Base-by-base conservation (phyloP, 2,797 vertebrate genomes). In the Galago senegalensis region DNA sequence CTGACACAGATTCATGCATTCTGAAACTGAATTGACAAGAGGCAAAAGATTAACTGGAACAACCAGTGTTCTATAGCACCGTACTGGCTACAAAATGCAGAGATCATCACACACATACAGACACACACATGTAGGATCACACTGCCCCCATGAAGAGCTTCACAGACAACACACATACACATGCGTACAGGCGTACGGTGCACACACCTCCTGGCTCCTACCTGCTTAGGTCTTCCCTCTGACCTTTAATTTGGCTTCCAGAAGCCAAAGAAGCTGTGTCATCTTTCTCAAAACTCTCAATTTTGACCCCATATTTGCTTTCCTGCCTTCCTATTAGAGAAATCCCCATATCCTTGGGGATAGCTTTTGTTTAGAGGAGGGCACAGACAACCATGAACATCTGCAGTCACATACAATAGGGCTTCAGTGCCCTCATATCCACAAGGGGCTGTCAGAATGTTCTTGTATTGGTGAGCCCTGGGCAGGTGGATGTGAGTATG, bases 261-360 rank as follows among this genome's bases (percentile, higher is more conserved):
- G 82, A 91, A 93, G 9, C 46, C 31, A 37, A 70, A 86, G 72
- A 84, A 87, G 37, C 70, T n/a, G 2, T 14, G 31, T 21, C 37
- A 72, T 34, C 53, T 72, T 91, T 85, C 58, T 85, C 29, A 73
- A 79, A 84, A 56, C 43, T 85, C 72, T 87, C 60, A 87, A 61
- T 72, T 61, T 49, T 76, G 73, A 91, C 93, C 61, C 83, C 81
- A 80, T 16, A 58, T 87, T 94, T 94, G 79, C 86, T 95, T 81
- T 67, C 46, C 80, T 85, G 37, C 73, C 56, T 83, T 87, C 29
- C 43, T 82, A 29, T 31, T 40, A 29, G 43, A 20, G 93, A 73
- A 11, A 56, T 60, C 70, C 31, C n/a, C 34, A 56, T 8, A 13
- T 10, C 60, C 46, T 61, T 14, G 29, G 83, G 40, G 37, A 46